Percentiles rank a stretch among this genome's conserved stretches.
phyloP scores from a whole-genome alignment of 2,797 vertebrate genomes.

The Phalanger gymnotis region DNA sequence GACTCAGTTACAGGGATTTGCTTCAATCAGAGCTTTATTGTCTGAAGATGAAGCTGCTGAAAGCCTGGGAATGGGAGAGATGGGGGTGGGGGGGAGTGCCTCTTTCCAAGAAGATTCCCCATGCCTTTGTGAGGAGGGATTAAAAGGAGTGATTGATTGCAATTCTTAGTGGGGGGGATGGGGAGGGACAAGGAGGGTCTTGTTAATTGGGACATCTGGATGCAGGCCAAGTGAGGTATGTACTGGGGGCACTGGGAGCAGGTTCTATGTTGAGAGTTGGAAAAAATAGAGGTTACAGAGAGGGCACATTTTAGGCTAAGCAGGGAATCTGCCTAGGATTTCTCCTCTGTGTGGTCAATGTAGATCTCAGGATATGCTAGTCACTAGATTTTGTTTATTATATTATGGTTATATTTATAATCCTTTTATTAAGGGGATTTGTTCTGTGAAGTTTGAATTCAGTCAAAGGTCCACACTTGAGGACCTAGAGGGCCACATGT shows the following conservation, averaged over 20 bases:
- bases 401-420: too few species aligned
- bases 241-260: not conserved
- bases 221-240: not conserved
- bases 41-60: not conserved
- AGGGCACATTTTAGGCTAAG: not conserved
- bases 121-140: not conserved
- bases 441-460: too few species aligned
- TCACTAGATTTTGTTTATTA: too few species aligned
- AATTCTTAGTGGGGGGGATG: not conserved
- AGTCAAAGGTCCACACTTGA: too few species aligned
- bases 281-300: not conserved
- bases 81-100: not conserved
- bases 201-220: not conserved
- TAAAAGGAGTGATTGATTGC: not conserved
- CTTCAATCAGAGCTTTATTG: not conserved
- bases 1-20: not conserved
- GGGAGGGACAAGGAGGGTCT: not conserved
- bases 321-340: not conserved
- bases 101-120: not conserved
- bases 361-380: not conserved
- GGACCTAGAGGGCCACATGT: too few species aligned
- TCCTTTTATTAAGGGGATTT: too few species aligned
- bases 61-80: not conserved
- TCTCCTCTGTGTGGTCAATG: not conserved
- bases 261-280: not conserved